Evolutionary conservation across 2,113 vertebrate genomes (phyloP).

Genomic region (Pycnonotus jocosus): DNA sequence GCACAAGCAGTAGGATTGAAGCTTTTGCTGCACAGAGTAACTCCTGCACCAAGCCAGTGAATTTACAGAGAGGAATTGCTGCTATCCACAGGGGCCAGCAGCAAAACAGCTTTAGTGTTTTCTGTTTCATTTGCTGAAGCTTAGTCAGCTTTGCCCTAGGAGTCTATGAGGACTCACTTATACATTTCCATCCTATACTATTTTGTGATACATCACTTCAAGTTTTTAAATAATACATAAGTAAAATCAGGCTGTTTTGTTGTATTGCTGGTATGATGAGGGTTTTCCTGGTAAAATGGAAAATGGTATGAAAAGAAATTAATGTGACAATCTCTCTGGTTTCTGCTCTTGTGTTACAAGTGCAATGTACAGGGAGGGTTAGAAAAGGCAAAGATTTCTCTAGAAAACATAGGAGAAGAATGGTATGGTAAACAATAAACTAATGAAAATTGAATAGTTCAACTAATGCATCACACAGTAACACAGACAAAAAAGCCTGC

Average conservation of each 20-base stretch:
- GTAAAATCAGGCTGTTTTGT: not conserved
- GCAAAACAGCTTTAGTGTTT: not conserved
- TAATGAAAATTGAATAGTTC: constrained; percentile 2
- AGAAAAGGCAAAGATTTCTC: not conserved
- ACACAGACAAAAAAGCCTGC: not conserved
- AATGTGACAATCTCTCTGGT: not conserved
- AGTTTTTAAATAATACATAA: not conserved
- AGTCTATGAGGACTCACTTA: not conserved
- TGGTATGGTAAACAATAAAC: not conserved
- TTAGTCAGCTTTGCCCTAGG: not conserved
- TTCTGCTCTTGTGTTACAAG: not conserved
- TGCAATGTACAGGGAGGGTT: not conserved
- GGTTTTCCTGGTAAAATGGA: not conserved
- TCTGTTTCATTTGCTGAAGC: not conserved
- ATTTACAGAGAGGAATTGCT: not conserved
- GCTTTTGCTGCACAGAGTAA: not conserved
- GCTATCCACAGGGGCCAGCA: not conserved
- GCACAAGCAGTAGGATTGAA: not conserved
- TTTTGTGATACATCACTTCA: not conserved
- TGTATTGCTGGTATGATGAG: not conserved
- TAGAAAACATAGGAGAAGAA: not conserved
- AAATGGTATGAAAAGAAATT: not conserved
- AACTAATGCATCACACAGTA: not conserved
- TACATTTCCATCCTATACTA: not conserved
- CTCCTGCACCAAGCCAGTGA: not conserved